Base-by-base conservation (phyloP, 37 sponge, comb jelly and placozoan genomes). In the Agelas oroides region DNA sequence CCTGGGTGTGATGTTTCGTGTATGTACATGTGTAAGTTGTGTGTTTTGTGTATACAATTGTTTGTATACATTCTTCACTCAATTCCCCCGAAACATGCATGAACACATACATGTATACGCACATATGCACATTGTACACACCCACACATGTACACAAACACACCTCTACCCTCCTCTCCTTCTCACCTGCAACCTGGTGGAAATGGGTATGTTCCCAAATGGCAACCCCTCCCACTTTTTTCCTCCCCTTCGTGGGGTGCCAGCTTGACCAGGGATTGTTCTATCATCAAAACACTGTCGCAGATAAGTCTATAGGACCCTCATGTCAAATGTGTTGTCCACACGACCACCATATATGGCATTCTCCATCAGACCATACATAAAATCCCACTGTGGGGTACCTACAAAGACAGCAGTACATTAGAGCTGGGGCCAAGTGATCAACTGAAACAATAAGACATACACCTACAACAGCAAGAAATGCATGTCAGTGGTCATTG, bases 281-380 rank as follows among this genome's bases (percentile, higher is more conserved):
- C n/a, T 37, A 32, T 73, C 70, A 59, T 93, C 84, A 77, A 95
- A 99, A 84, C 70, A 93, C 76, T 90, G 93, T 46, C 57, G 61
- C 59, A 99, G 78, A 80, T 95, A 99, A 16, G 99, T 91, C 28
- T 25, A 46, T 30, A 97, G 82, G 25, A 99, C 94, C 46, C 87
- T 81, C 89, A 93, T 79, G 70, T 99, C 99, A 86, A 85, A 97
- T 25, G 76, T 80, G 70, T 99, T 99, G 78, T 99, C 99, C 56
- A 99, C 93, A 36, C 97, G 84, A 5, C 99, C 99, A 21, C 99
- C 99, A 77, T 95, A 99, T 32, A 99, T 84, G 27, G 97, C 97
- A 79, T 88, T 93, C 78, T 97, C 97, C 82, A 99, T 92, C 63
- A 99, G 86, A 23, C 99, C 99, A 92, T 93, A 92, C 74, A 99